Conservation (phyloP, 2,888 invertebrate genomes). For the Oscheius sp. region DNA sequence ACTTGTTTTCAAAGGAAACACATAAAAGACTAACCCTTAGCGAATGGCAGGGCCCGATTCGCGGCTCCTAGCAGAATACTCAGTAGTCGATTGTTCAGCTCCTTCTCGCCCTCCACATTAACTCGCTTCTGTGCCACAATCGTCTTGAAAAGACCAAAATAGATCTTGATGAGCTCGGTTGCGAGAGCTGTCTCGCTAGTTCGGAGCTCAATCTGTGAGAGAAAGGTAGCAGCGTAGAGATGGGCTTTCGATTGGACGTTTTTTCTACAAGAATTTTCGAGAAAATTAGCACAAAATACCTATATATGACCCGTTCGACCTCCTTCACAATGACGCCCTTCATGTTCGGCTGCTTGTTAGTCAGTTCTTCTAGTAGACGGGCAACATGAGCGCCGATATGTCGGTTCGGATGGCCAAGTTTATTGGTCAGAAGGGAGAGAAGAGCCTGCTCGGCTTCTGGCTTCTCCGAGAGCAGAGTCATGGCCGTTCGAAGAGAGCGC, state of each 20-base stretch:
- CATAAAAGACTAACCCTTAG: slow-evolving; percentile 76
- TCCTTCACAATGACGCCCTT: slow-evolving; percentile 87
- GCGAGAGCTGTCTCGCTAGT: slow-evolving; percentile 75
- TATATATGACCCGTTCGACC: slow-evolving; percentile 84
- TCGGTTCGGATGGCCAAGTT: slow-evolving; percentile 91
- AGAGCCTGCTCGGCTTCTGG: slow-evolving; percentile 88
- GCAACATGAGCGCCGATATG: slow-evolving; percentile 89
- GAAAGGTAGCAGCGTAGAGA: slow-evolving; percentile 91
- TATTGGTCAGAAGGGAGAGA: slow-evolving; percentile 87
- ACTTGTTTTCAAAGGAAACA: neutral
- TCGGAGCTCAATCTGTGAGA: slow-evolving; percentile 84
- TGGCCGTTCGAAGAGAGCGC: slow-evolving; percentile 82
- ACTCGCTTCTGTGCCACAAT: slow-evolving; percentile 79
- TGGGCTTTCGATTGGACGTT: slow-evolving; percentile 88
- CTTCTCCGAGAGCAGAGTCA: slow-evolving; percentile 83
- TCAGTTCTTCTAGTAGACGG: slow-evolving; percentile 85
- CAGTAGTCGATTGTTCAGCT: slow-evolving; percentile 87
- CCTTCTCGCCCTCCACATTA: slow-evolving; percentile 69
- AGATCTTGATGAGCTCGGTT: slow-evolving; percentile 86
- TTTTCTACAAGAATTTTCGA: slow-evolving; percentile 77
- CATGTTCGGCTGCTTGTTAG: slow-evolving; percentile 90
- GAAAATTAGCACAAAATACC: slow-evolving; percentile 9
- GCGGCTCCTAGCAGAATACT: slow-evolving; percentile 85
- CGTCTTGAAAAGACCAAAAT: slow-evolving; percentile 91
- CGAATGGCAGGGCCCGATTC: slow-evolving; percentile 86